Percentiles rank a stretch among this genome's conserved stretches.
Conservation (phyloP, 2,888 invertebrate genomes). For the Dasypolia templi region DNA sequence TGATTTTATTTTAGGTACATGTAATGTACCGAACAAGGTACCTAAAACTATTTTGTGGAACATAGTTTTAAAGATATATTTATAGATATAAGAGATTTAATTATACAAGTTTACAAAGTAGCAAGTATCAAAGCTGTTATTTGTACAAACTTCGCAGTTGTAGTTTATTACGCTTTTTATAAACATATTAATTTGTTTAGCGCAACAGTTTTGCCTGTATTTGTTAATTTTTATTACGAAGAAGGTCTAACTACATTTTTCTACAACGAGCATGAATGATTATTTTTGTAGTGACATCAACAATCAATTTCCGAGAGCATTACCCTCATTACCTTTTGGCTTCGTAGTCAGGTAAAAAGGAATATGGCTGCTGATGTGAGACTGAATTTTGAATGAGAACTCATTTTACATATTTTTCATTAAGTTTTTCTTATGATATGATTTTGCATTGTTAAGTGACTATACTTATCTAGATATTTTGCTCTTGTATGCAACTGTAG, state of each 20-base stretch:
- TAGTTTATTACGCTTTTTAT: constrained; percentile 72
- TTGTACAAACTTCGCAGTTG: constrained; percentile 68
- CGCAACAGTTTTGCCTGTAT: constrained; percentile 54
- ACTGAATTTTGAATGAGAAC: constrained; percentile 73
- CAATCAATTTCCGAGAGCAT: constrained; percentile 70
- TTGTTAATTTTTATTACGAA: constrained; percentile 45
- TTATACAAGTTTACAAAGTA: constrained; percentile 68
- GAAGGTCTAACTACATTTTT: constrained; percentile 59
- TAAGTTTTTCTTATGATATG: constrained; percentile 65
- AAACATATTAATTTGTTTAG: constrained; percentile 60
- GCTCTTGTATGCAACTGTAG: constrained; percentile 66
- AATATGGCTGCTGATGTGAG: constrained; percentile 78
- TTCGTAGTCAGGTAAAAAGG: constrained; percentile 61
- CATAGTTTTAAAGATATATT: constrained; percentile 44
- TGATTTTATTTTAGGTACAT: constrained; percentile 68
- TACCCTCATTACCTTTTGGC: constrained; percentile 42
- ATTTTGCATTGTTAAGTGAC: constrained; percentile 56
- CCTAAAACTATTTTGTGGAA: constrained; percentile 65
- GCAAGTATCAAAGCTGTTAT: constrained; percentile 63
- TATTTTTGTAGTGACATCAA: constrained; percentile 77
- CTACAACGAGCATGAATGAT: constrained; percentile 63
- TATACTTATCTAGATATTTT: constrained; percentile 58
- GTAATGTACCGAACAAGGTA: constrained; percentile 42
- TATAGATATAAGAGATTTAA: constrained; percentile 53
- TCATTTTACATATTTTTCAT: constrained; percentile 54